Percentiles rank a stretch among this genome's conserved stretches.
These are phyloP conservation scores for Psix sp. DNA, from an alignment of 1,140 invertebrate genomes.

Conservation along the genomic window DNA sequence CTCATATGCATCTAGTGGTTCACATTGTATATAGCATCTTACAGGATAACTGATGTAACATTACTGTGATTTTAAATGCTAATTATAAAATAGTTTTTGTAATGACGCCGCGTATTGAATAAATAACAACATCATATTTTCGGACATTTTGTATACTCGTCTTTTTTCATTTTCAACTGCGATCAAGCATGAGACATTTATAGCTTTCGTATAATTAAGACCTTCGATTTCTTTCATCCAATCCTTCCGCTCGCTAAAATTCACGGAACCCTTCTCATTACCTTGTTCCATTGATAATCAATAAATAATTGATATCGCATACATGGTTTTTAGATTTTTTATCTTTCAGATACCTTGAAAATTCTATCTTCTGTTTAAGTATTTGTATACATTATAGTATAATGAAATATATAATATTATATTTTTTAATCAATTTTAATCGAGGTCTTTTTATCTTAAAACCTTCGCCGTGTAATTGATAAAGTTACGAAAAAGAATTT, in stretches of 20 bases:
- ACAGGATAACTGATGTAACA: slow-evolving; percentile 36
- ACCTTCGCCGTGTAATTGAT: too few species aligned
- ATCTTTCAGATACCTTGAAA: slow-evolving; percentile 4
- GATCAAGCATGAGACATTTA: slow-evolving; percentile 40
- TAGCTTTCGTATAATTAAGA: slow-evolving; percentile 58
- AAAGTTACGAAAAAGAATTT: too few species aligned
- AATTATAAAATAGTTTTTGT: slow-evolving; percentile 44
- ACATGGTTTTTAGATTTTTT: slow-evolving; percentile 42
- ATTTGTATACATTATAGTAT: too few species aligned
- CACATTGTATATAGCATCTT: slow-evolving; percentile 50
- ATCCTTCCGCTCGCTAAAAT: slow-evolving; percentile 28
- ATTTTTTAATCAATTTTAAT: too few species aligned
- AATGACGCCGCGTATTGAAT: slow-evolving; percentile 33
- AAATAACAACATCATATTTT: slow-evolving; percentile 56
- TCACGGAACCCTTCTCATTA: slow-evolving; percentile 16
- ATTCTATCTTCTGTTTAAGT: not conserved
- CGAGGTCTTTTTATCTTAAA: too few species aligned
- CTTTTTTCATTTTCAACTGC: slow-evolving; percentile 19
- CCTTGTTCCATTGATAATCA: slow-evolving; percentile 35
- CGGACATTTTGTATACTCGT: slow-evolving; percentile 58
- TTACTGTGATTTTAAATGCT: slow-evolving; percentile 43
- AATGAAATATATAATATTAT: too few species aligned
- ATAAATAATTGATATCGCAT: slow-evolving; percentile 34
- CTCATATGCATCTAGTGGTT: slow-evolving; percentile 12
- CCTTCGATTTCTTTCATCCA: slow-evolving; percentile 43